phyloP scores from a whole-genome alignment of 2,888 invertebrate genomes.

The Lordiphosa fenestrarum region DNA sequence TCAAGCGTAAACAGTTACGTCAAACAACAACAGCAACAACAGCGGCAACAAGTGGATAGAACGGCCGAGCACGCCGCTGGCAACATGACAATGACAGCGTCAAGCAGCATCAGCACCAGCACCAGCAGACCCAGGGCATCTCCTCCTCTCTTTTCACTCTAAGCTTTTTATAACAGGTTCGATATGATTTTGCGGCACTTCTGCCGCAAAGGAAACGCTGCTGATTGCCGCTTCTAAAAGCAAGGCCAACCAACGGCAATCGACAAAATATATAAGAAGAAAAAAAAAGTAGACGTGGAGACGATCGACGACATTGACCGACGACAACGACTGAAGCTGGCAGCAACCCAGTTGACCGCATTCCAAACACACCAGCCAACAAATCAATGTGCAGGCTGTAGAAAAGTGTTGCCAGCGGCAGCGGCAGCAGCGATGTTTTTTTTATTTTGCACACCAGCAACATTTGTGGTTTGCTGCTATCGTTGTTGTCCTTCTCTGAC shows the following conservation, averaged over 20 bases:
- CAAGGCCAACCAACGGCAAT: slow-evolving; percentile 69
- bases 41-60: slow-evolving; percentile 23
- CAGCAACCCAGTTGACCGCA: slow-evolving; percentile 57
- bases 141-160: slow-evolving; percentile 13
- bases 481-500: slow-evolving; percentile 41
- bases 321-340: slow-evolving; percentile 28
- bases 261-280: slow-evolving; percentile 7
- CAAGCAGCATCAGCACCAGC: slow-evolving; percentile 22
- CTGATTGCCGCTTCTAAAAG: slow-evolving; percentile 60
- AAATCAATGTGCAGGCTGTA: slow-evolving; percentile 63
- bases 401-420: slow-evolving; percentile 52
- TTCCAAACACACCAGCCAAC: slow-evolving; percentile 44
- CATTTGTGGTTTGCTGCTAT: slow-evolving; percentile 1
- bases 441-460: slow-evolving; percentile 10
- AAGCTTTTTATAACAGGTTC: slow-evolving; percentile 62
- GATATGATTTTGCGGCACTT: slow-evolving; percentile 66
- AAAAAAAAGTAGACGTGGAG: slow-evolving; percentile 1
- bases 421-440: slow-evolving; percentile 14
- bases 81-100: slow-evolving; percentile 47
- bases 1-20: slow-evolving; percentile 69
- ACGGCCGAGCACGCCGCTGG: slow-evolving; percentile 8
- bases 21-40: slow-evolving; percentile 43
- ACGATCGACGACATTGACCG: slow-evolving; percentile 61
- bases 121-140: slow-evolving; percentile 6
- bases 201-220: slow-evolving; percentile 62